These are phyloP conservation scores for Nymphicus hollandicus DNA, from an alignment of 2,113 vertebrate species.

Conservation along the genomic window DNA sequence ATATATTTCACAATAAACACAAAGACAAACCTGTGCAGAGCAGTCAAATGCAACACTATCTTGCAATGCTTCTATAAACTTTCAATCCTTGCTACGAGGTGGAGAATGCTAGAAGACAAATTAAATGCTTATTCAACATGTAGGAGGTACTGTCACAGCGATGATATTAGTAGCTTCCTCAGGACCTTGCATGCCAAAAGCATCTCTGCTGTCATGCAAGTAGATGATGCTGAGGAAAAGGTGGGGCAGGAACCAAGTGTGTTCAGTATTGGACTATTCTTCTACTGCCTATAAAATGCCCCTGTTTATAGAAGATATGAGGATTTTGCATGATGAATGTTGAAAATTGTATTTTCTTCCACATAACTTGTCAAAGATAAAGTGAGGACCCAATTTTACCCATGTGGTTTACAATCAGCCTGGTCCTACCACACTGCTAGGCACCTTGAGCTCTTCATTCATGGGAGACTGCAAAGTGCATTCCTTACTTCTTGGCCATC, in stretches of 20 bases:
- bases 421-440: not conserved
- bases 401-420: not conserved
- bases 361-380: not conserved
- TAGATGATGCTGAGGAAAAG: not conserved
- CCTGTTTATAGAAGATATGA: not conserved
- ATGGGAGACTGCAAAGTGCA: not conserved
- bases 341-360: not conserved
- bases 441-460: accelerated
- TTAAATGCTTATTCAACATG: not conserved
- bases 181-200: not conserved
- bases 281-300: not conserved
- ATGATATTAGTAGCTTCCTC: not conserved
- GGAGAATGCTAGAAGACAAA: not conserved
- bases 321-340: not conserved
- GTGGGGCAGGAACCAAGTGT: not conserved
- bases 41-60: not conserved
- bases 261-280: not conserved
- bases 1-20: not conserved
- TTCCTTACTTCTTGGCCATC: not conserved
- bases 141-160: accelerated
- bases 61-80: not conserved
- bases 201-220: not conserved
- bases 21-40: not conserved
- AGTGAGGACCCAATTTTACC: not conserved
- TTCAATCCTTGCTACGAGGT: not conserved